phyloP scores from a whole-genome alignment of 2,797 vertebrate species.

The Ceryle rudis region DNA sequence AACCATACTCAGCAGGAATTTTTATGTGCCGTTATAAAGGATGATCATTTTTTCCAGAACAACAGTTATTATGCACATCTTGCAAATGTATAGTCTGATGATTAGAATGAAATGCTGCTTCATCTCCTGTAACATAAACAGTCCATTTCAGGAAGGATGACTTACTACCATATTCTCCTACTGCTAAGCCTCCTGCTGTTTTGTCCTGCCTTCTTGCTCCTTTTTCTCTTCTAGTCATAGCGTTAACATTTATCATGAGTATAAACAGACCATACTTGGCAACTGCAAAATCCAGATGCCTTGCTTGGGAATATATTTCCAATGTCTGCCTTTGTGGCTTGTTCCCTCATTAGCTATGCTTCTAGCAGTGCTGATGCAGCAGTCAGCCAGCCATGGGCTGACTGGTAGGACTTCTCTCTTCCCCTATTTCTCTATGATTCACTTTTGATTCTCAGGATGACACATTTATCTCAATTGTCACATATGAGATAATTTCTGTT shows the following conservation, averaged over 20 bases:
- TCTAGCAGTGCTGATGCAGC: background rate
- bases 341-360: background rate
- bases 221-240: background rate
- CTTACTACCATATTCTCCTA: background rate
- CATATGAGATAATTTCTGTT: background rate
- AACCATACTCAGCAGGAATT: background rate
- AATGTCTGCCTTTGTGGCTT: background rate
- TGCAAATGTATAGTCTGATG: background rate
- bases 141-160: background rate
- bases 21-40: background rate
- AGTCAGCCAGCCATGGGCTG: background rate
- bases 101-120: background rate
- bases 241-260: slow-evolving; percentile 22
- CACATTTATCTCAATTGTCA: background rate
- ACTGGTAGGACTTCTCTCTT: background rate
- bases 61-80: background rate
- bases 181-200: background rate
- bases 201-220: background rate
- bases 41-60: background rate
- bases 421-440: background rate
- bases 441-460: background rate
- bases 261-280: slow-evolving; percentile 32
- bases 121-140: background rate
- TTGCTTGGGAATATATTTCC: slow-evolving; percentile 12
- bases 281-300: slow-evolving; percentile 13